Evolutionary conservation across 1,140 invertebrate species (phyloP), one percentile per base, ranked within the genome.

Genomic region (Papilio glaucus): DNA sequence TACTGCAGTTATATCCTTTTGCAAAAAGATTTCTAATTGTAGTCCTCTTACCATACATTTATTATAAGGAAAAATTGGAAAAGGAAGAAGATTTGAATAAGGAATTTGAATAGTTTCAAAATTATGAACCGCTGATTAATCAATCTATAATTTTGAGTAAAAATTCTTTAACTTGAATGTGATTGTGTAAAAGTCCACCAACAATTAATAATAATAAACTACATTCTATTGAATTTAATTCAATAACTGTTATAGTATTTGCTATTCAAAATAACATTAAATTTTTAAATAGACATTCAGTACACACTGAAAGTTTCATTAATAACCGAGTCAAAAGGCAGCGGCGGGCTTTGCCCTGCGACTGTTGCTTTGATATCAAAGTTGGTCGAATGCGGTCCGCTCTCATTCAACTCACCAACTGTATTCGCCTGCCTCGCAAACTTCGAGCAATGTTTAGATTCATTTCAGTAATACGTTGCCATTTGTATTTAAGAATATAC

Each of bases 311-410:
- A 60, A 60, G 12, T 60, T 60, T 60, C 57, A 60, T 60, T 60
- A 61, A 61, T 33, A 33, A 61, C 57, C 26, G 29, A 33, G 57
- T 61, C 57, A 33, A 61, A 61, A 61, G 57, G 13, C 57, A 61
- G 13, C 26, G 21, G 33, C 57, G 49, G 9, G 49, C 29, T 61
- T 33, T 33, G 26, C 29, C 39, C 26, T 33, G n/a, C 57, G 24
- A 61, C 12, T 33, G 57, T 33, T 29, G 57, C 26, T 26, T 61
- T 24, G 57, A 61, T 61, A 61, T 61, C n/a, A 61, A 61, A 61
- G 57, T 61, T 61, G n/a, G 57, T 33, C 29, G 57, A 61, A 53
- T 33, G 57, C 57, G 57, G 57, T 61, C 57, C 26, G 26, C 26
- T 15, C 12, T n/a, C 18, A 26, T 29, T 57, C 29, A 33, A 33